phyloP scores from a whole-genome alignment of 37 sponge, comb jelly and placozoan genomes.

The Dysidea cf. avara region DNA sequence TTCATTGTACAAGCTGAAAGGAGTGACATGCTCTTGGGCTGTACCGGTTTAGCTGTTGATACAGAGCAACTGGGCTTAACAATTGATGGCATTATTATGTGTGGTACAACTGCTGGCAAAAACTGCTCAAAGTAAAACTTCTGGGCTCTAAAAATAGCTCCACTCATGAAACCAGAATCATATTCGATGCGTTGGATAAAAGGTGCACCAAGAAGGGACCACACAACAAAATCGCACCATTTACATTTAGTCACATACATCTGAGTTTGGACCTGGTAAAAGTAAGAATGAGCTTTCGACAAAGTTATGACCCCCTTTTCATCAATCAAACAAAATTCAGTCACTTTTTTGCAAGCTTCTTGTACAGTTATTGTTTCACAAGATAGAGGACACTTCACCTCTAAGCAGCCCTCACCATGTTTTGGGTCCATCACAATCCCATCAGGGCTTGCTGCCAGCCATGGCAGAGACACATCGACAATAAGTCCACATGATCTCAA shows the following conservation, averaged over 20 bases:
- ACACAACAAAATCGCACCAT: constrained; percentile 21
- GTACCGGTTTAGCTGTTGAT: no score
- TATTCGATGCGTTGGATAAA: no score
- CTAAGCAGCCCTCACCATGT: constrained; percentile 1
- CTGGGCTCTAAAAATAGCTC: not conserved
- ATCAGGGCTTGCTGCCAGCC: constrained; percentile 39
- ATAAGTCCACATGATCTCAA: constrained; percentile 9
- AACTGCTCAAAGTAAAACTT: constrained; percentile 18
- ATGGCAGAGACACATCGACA: constrained; percentile 3
- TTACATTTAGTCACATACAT: constrained; percentile 7
- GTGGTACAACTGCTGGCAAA: constrained; percentile 9
- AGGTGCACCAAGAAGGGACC: constrained; percentile 6
- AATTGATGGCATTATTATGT: no score
- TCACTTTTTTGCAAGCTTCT: constrained; percentile 3
- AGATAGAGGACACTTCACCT: constrained; percentile 27
- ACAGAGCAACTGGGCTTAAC: no score
- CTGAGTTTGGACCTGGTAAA: constrained; percentile 27
- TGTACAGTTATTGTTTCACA: constrained; percentile 4
- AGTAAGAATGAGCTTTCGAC: constrained; percentile 1
- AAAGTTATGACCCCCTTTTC: not conserved
- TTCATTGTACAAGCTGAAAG: no score
- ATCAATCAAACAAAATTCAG: not conserved
- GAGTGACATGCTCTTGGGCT: no score
- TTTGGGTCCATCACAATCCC: constrained; percentile 4
- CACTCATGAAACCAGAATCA: not conserved